A percentile compares a stretch with the other conserved stretches of the same genome.
Conservation (phyloP, 1,140 invertebrate species). For the Bemisia tabaci region DNA sequence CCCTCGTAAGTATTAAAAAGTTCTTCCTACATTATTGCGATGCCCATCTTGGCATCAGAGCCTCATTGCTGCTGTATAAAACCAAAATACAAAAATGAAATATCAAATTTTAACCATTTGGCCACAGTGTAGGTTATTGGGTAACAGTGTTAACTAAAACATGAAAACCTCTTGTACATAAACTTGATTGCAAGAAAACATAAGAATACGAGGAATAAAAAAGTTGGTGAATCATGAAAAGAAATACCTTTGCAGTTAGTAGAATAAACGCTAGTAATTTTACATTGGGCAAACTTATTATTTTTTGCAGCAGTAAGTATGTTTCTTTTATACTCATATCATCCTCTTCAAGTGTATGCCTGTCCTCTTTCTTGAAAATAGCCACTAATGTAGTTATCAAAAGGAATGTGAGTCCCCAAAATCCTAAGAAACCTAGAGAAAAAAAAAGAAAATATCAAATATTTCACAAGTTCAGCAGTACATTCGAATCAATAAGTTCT, state of each 20-base stretch:
- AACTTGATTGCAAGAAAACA: not conserved
- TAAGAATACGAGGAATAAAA: not conserved
- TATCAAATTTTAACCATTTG: too few relatives aligned
- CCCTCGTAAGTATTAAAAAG: too few relatives aligned
- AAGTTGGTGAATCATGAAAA: not conserved
- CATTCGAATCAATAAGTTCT: too few relatives aligned
- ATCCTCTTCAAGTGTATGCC: conserved; percentile 36
- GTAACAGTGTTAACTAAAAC: too few relatives aligned
- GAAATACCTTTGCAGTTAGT: conserved; percentile 73
- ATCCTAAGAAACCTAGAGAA: conserved; percentile 69
- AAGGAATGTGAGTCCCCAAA: conserved; percentile 90
- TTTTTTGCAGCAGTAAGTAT: conserved; percentile 70
- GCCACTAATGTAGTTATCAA: conserved; percentile 80
- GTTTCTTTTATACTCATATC: conserved; percentile 55
- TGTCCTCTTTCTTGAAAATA: conserved; percentile 74
- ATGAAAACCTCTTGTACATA: too few relatives aligned
- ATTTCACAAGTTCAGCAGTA: too few relatives aligned
- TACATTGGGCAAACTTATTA: conserved; percentile 72
- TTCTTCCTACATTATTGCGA: too few relatives aligned
- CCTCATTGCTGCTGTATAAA: too few relatives aligned
- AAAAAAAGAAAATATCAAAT: too few relatives aligned
- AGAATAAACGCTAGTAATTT: conserved; percentile 61
- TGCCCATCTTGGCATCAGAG: too few relatives aligned
- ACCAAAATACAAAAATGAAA: too few relatives aligned
- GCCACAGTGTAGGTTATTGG: too few relatives aligned